Base-by-base conservation (phyloP, 2,797 vertebrate species). In the Smutsia temminckii region DNA sequence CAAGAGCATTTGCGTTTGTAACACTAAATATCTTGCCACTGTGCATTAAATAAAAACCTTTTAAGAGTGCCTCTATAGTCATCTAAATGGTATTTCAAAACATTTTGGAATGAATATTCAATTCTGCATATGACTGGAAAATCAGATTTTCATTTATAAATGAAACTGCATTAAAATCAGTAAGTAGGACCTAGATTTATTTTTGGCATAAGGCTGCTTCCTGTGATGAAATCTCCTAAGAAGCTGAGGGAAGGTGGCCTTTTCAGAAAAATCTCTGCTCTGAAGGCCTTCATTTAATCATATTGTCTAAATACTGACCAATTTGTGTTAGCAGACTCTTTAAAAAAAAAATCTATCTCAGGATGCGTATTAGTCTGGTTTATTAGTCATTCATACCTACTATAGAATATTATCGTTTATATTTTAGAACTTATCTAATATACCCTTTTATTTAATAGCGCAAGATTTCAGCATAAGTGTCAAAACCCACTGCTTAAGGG, bases 91-190 rank as follows among this genome's bases (percentile, higher is more conserved):
- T 34, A 90, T 42, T 87, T 0, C 2, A 59, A 55, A 69, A 69
- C 59, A 86, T 53, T 79, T 68, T 75, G 18, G 66, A 87, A 85
- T 42, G 4, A 1, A 32, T 55, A 89, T n/a, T 14, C 16, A 71
- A 59, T 40, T 94, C 55, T 81, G 53, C 49, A 89, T 86, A 79
- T 7, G 10, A 63, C 10, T 29, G 2, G 51, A 91, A 27, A 12
- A 89, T 6, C 42, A 66, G 17, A 14, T 66, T 80, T 85, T 93
- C 23, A 25, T 83, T 87, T 90, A 59, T 63, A 77, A 94, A 69
- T 91, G 12, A 93, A 51, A 61, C 68, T 34, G 55, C 29, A 87
- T 77, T 80, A 94, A 78, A 95, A 59, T 71, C 81, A 78, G 34
- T 37, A 72, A 78, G 34, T 37, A 72, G 37, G 40, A 72, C 37